A percentile compares a stretch with the other conserved stretches of the same genome.
phyloP scores from a whole-genome alignment of 2,113 vertebrate genomes.

The Trochalopteron elliotii region DNA sequence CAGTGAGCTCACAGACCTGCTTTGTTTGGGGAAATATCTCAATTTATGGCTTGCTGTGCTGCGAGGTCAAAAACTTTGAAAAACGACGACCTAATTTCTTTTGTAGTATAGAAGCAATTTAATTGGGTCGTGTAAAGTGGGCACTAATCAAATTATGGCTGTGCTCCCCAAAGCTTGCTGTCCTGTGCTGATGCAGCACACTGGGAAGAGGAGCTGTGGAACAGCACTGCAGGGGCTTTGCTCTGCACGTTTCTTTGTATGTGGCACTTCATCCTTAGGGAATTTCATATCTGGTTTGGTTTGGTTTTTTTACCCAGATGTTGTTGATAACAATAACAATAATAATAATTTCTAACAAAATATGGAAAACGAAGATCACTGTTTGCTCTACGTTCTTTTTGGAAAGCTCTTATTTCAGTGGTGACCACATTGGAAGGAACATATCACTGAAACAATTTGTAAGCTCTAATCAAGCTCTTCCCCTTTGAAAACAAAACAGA shows the following conservation, averaged over 20 bases:
- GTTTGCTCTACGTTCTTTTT: background rate
- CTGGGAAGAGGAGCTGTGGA: background rate
- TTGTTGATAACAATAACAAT: background rate
- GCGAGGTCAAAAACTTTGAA: background rate
- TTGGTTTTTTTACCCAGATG: background rate
- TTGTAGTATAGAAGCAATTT: constrained; percentile 5
- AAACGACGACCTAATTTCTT: background rate
- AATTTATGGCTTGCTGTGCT: background rate
- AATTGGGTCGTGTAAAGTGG: background rate
- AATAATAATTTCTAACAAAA: background rate
- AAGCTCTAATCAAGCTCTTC: background rate
- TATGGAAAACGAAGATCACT: background rate
- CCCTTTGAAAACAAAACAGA: background rate
- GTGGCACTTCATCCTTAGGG: background rate
- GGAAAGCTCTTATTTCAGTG: background rate
- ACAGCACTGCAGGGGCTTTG: background rate
- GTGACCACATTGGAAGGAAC: background rate
- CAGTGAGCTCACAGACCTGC: background rate
- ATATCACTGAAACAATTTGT: background rate
- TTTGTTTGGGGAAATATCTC: background rate
- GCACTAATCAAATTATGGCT: background rate
- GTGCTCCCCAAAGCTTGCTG: background rate
- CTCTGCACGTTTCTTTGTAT: background rate
- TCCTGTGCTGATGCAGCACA: background rate
- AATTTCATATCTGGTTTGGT: background rate